These are phyloP conservation scores for Orchesellides sinensis DNA, from an alignment of 2,888 invertebrate genomes.

Conservation along the genomic window DNA sequence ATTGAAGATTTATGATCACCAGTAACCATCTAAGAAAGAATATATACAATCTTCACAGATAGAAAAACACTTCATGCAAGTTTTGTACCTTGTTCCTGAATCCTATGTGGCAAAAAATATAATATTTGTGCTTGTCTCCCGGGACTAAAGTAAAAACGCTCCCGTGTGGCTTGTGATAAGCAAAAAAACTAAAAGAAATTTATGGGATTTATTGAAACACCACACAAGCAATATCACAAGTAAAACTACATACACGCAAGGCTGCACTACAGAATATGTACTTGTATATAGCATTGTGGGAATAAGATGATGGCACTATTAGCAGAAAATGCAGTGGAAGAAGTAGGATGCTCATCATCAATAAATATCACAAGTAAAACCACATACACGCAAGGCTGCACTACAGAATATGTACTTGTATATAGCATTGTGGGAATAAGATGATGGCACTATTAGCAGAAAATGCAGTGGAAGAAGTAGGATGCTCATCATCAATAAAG, in stretches of 20 bases:
- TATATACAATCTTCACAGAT: not conserved
- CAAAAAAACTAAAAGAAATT: constrained; percentile 57
- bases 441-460: too few species aligned
- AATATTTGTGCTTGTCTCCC: constrained; percentile 2
- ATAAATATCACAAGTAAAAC: not conserved
- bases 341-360: constrained; percentile 44
- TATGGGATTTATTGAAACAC: constrained; percentile 64
- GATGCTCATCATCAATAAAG: constrained; percentile 59
- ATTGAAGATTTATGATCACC: constrained; percentile 69
- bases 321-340: not conserved
- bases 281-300: too few species aligned
- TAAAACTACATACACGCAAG: not conserved
- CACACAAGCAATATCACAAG: constrained; percentile 12
- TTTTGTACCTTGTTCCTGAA: not conserved
- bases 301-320: too few species aligned
- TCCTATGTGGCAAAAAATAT: constrained; percentile 9
- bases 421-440: too few species aligned
- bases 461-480: not conserved
- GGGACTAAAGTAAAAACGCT: constrained; percentile 43
- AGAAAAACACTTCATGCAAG: too few species aligned
- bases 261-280: not conserved
- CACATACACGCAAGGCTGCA: not conserved
- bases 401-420: too few species aligned
- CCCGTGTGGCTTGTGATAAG: constrained; percentile 51
- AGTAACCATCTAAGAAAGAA: constrained; percentile 16